Base-by-base conservation (phyloP, 1,140 invertebrate species). In the Eurytemora carolleeae region DNA sequence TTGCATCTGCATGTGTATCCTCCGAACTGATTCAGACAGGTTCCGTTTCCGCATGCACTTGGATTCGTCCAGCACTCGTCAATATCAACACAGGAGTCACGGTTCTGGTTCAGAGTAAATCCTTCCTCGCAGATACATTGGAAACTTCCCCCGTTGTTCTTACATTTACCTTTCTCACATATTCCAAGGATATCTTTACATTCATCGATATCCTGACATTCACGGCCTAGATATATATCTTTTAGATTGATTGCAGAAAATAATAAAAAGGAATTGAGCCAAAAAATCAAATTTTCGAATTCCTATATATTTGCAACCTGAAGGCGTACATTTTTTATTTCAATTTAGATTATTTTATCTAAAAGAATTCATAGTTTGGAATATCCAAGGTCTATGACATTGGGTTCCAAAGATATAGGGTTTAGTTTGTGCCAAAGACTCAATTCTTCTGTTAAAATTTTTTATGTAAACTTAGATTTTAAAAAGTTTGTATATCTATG, bases 1-100 rank as follows among this genome's bases (percentile, higher is more conserved):
- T 84, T 79, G 70, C 86, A 91, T 65, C 82, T 78, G 68, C 87
- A 91, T 61, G 80, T 78, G 72, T 85, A 89, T 16, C 79, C 79
- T 2, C 85, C 85, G 53, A 81, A 73, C 2, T 78, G 78, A 69
- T 87, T 87, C 21, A 86, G 74, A 69, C 87, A 91, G 0, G 82
- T 85, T n/a, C 85, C 86, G 70, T 86, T 85, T 66, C 83, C 82
- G 67, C 84, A 86, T 55, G 85, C 79, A 65, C 78, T 80, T 0
- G 79, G 79, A 71, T 80, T 80, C 15, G 80, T 71, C 18, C 72
- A 69, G 69, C 85, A 88, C 71, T 88, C 85, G 68, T 88, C 83
- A 18, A 85, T 75, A 68, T 87, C 85, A 12, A 84, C 75, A 68
- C 84, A 86, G 1, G 74, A 76, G 63, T 81, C 79, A 17, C 80